These are phyloP conservation scores for Nudaria mundana DNA, from an alignment of 2,888 invertebrate species.

Conservation along the genomic window DNA sequence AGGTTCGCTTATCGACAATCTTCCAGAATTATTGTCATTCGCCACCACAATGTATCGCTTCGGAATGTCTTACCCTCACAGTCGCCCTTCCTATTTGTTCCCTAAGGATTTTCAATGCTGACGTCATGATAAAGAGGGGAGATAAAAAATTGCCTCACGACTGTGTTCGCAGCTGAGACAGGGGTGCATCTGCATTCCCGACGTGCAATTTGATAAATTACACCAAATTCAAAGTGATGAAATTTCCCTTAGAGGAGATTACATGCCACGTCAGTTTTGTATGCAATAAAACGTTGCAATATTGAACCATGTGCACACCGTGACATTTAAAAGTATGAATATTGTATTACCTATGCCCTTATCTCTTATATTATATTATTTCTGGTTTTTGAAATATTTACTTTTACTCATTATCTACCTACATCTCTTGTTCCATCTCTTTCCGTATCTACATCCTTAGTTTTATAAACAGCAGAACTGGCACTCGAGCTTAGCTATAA, in stretches of 20 bases:
- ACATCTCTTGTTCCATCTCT: too few relatives aligned
- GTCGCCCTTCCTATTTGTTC: constrained; percentile 54
- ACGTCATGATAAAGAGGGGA: constrained; percentile 49
- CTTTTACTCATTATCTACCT: too few relatives aligned
- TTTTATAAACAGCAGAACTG: constrained; percentile 31
- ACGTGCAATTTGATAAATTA: constrained; percentile 73
- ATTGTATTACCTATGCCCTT: too few relatives aligned
- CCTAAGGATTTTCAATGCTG: constrained; percentile 57
- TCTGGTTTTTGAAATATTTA: constrained; percentile 11
- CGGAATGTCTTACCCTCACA: constrained; percentile 43
- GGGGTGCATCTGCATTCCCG: constrained; percentile 66
- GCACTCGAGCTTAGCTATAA: constrained; percentile 34
- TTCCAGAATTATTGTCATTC: constrained; percentile 45
- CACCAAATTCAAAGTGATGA: constrained; percentile 63
- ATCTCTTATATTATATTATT: too few relatives aligned
- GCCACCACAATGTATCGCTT: constrained; percentile 46
- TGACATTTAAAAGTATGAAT: too few relatives aligned
- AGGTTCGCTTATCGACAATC: constrained; percentile 49
- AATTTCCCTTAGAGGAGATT: constrained; percentile 55
- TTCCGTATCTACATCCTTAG: constrained; percentile 28
- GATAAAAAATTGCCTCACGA: constrained; percentile 68
- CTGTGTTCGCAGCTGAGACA: constrained; percentile 64
- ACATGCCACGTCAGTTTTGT: constrained; percentile 32
- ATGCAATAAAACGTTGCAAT: constrained; percentile 30
- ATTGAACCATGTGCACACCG: constrained; percentile 16